Conservation (phyloP, 2,888 invertebrate genomes). For the Pyrrhia umbra region DNA sequence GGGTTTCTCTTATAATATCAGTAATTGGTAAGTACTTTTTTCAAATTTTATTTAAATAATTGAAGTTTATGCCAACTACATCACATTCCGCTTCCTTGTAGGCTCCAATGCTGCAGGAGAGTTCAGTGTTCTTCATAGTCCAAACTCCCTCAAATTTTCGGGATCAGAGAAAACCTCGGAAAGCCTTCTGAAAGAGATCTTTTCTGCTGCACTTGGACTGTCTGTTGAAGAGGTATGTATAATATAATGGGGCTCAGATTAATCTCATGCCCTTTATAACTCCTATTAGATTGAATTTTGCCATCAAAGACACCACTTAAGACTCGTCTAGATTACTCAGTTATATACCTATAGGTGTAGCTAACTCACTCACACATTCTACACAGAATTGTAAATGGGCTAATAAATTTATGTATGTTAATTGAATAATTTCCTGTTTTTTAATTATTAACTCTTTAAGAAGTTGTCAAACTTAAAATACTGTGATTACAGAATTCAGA, state of each 20-base stretch:
- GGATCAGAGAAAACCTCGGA: conserved; percentile 91
- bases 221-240: conserved; percentile 92
- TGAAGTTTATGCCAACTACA: background rate
- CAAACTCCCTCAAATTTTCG: conserved; percentile 92
- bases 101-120: conserved; percentile 91
- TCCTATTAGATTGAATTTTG: no score
- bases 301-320: no score
- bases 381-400: no score
- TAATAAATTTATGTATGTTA: no score
- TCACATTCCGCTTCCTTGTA: conserved; percentile 64
- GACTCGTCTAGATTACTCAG: no score
- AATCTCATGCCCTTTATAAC: no score
- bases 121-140: conserved; percentile 92
- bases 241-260: background rate
- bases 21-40: conserved; percentile 79
- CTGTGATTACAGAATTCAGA: conserved; percentile 86
- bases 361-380: no score
- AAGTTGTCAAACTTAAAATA: background rate
- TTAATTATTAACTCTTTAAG: no score
- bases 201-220: conserved; percentile 93
- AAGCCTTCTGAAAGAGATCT: conserved; percentile 92
- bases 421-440: no score
- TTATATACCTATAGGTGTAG: no score
- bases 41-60: background rate
- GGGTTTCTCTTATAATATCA: conserved; percentile 78